Base-by-base conservation (phyloP, 2,797 vertebrate genomes). In the Coilia nasus region DNA sequence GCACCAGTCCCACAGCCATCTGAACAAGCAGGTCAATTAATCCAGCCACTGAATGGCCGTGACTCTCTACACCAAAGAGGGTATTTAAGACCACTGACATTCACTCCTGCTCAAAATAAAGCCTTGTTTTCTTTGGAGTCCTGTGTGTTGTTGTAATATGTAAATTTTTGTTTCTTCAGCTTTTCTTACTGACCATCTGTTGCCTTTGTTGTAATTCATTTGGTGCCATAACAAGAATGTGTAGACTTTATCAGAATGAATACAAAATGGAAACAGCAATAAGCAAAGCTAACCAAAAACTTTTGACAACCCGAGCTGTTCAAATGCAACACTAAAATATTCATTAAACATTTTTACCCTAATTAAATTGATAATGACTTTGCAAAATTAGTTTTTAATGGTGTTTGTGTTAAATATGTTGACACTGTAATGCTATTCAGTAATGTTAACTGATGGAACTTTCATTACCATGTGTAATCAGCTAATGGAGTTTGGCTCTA, bases 281-380 rank as follows among this genome's bases (percentile, higher is more conserved):
- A 28, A 25, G 10, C 62, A 64, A 14, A 25, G n/a, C 23, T 41
- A 41, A 64, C 2, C 60, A 23, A 64, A 64, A 28, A 64, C 62
- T 64, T 64, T 25, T 23, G 14, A 14, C 23, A 11, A 41, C 23
- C 28, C 62, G 3, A n/a, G 11, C 11, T 9, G 10, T 12, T 10
- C 12, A 64, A 64, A 64, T 64, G 60, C 14, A 9, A 28, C 23
- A 2, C 3, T 14, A 64, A 60, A 28, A 28, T 64, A 64, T 64
- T 64, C 62, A 28, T 41, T 41, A 28, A 64, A 64, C 62, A 28
- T 64, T 64, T 10, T 7, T 23, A 2, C n/a, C 23, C 23, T 28
- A 64, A 64, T 64, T 64, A 64, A 64, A 64, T n/a, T 64, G 62
- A 64, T 64, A 64, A 28, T 62, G 59, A 23, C 59, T 62, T 62